These are phyloP conservation scores for Drosophila tsacasi DNA, from an alignment of 1,140 invertebrate species.

Conservation along the genomic window DNA sequence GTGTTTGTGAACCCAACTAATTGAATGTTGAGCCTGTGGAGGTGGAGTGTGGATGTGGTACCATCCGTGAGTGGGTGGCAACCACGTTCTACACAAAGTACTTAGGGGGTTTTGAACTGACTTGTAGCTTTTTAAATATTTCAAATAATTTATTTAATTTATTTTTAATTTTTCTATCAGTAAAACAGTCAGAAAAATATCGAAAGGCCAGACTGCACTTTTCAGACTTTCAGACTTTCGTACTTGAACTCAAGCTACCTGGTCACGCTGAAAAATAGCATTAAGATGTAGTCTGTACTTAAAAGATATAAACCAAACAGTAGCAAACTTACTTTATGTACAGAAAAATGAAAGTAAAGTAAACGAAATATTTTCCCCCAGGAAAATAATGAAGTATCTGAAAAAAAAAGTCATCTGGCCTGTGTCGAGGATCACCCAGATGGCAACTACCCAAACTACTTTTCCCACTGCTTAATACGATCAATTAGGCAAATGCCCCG, in stretches of 20 bases:
- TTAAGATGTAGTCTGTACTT: no score
- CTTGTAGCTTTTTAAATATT: no score
- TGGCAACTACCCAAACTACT: constrained; percentile 46
- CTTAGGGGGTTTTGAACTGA: background rate
- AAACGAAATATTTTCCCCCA: background rate
- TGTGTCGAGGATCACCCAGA: constrained; percentile 15
- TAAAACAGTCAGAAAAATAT: background rate
- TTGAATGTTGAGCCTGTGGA: constrained; percentile 30
- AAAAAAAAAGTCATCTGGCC: constrained; percentile 21
- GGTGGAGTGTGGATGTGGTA: background rate
- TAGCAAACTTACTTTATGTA: no score
- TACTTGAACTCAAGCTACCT: background rate
- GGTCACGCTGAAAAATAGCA: background rate
- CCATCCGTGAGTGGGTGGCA: constrained; percentile 6
- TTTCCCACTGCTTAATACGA: constrained; percentile 59
- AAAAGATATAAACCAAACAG: no score
- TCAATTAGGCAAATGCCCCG: constrained; percentile 71
- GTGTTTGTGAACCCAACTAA: constrained; percentile 33
- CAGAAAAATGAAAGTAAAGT: constrained; percentile 1
- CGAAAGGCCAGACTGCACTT: background rate
- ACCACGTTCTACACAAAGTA: background rate
- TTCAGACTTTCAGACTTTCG: background rate
- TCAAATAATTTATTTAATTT: background rate
- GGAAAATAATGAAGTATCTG: background rate
- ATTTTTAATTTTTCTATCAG: no score